phyloP scores from a whole-genome alignment of 2,113 vertebrate species.

The Rousettus leschenaultii region DNA sequence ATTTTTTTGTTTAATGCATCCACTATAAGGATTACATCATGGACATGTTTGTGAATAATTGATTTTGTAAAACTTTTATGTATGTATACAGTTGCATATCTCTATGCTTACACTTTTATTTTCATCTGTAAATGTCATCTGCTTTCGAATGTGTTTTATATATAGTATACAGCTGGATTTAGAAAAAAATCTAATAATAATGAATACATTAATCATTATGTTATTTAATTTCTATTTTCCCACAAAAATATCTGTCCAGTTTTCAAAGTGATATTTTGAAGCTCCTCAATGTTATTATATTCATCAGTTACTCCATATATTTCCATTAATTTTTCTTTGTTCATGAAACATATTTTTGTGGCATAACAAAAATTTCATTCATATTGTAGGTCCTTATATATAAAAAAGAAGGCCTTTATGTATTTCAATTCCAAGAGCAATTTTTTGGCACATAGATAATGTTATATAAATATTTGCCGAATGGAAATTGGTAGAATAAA shows the following conservation, averaged over 20 bases:
- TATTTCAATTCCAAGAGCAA: neutral
- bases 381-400: neutral
- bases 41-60: neutral
- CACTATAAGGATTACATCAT: neutral
- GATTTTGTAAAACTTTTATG: neutral
- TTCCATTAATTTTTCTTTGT: neutral
- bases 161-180: no score
- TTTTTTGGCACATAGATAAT: neutral
- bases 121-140: no score
- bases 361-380: neutral
- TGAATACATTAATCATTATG: neutral
- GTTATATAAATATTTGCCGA: neutral
- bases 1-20: neutral
- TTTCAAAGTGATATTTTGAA: neutral
- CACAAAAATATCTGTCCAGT: neutral
- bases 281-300: neutral
- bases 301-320: neutral
- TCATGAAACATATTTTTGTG: neutral
- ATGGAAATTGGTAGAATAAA: neutral
- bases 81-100: no score
- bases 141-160: no score
- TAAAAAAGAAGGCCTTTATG: neutral
- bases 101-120: no score
- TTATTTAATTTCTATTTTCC: neutral
- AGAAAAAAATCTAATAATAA: neutral